Evolutionary conservation across 2,888 invertebrate genomes (phyloP).

Genomic region (Aspidiotus destructor): DNA sequence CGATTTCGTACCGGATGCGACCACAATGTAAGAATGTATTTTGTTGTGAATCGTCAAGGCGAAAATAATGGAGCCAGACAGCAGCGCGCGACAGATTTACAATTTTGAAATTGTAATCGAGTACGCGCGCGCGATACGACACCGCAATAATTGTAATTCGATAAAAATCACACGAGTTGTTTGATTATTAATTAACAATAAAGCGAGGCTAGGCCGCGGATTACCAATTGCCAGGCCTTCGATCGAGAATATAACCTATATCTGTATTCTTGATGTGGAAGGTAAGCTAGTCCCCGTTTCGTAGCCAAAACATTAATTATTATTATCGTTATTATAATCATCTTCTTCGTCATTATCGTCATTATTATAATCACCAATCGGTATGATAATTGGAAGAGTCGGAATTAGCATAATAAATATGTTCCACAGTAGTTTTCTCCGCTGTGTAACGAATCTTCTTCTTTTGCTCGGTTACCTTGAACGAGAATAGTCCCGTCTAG

Average conservation of each 20-base stretch:
- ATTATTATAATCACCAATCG: slow-evolving; percentile 1
- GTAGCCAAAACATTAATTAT: slow-evolving; percentile 13
- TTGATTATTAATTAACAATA: slow-evolving; percentile 13
- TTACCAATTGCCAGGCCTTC: slow-evolving; percentile 17
- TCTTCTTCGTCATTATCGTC: too few species aligned
- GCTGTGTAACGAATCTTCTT: slow-evolving; percentile 14
- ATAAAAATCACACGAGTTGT: slow-evolving; percentile 9
- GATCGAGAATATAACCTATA: slow-evolving; percentile 17
- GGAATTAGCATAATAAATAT: slow-evolving; percentile 25
- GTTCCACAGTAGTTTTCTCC: background rate
- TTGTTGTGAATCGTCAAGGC: slow-evolving; percentile 1
- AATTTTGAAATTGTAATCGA: slow-evolving; percentile 1
- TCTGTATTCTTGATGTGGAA: slow-evolving; percentile 19
- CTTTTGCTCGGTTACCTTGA: slow-evolving; percentile 24
- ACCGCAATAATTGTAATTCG: slow-evolving; percentile 7
- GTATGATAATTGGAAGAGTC: slow-evolving; percentile 22
- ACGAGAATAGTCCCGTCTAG: slow-evolving; percentile 6
- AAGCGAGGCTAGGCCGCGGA: slow-evolving; percentile 2
- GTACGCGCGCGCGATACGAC: background rate
- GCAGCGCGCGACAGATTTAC: background rate
- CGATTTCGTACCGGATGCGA: background rate
- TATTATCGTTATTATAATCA: background rate
- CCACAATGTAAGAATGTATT: background rate
- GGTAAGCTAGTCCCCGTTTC: slow-evolving; percentile 26
- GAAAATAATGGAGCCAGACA: background rate